These are phyloP conservation scores for Bactericera cockerelli DNA, from an alignment of 1,140 invertebrate genomes.

Conservation along the genomic window DNA sequence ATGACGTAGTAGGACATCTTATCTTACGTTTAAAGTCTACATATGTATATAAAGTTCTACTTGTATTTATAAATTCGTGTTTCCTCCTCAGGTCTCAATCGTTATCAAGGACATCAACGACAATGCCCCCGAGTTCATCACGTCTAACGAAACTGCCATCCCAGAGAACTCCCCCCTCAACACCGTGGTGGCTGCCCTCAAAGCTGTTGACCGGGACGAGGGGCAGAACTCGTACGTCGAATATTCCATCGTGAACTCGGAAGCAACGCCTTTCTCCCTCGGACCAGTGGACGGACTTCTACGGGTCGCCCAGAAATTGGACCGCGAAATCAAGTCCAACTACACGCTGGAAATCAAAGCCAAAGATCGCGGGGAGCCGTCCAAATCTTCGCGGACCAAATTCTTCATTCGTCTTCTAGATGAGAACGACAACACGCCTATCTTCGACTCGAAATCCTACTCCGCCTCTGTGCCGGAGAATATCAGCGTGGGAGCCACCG, in stretches of 20 bases:
- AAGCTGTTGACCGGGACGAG: slow-evolving; percentile 82
- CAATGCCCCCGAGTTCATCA: slow-evolving; percentile 77
- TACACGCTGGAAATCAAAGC: slow-evolving; percentile 70
- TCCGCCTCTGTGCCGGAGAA: slow-evolving; percentile 78
- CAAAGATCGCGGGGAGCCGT: slow-evolving; percentile 73
- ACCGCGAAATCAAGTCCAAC: slow-evolving; percentile 65
- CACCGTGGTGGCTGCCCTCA: slow-evolving; percentile 76
- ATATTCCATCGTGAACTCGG: slow-evolving; percentile 52
- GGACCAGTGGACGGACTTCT: slow-evolving; percentile 75
- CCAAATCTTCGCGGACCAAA: slow-evolving; percentile 48
- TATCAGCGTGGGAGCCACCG: slow-evolving; percentile 77
- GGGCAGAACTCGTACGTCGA: slow-evolving; percentile 85
- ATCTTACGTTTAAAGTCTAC: no score
- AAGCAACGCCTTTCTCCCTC: slow-evolving; percentile 53
- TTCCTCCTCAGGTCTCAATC: slow-evolving; percentile 74
- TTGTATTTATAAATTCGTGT: no score
- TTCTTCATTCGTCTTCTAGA: slow-evolving; percentile 65
- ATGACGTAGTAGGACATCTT: no score
- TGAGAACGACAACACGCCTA: slow-evolving; percentile 86
- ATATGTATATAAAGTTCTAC: no score
- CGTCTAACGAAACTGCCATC: slow-evolving; percentile 56
- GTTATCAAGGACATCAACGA: slow-evolving; percentile 87
- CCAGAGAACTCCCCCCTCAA: slow-evolving; percentile 77
- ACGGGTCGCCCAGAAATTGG: slow-evolving; percentile 59
- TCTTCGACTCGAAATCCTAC: slow-evolving; percentile 78